Base-by-base conservation (phyloP, 2,797 vertebrate species). In the Linurgus olivaceus region DNA sequence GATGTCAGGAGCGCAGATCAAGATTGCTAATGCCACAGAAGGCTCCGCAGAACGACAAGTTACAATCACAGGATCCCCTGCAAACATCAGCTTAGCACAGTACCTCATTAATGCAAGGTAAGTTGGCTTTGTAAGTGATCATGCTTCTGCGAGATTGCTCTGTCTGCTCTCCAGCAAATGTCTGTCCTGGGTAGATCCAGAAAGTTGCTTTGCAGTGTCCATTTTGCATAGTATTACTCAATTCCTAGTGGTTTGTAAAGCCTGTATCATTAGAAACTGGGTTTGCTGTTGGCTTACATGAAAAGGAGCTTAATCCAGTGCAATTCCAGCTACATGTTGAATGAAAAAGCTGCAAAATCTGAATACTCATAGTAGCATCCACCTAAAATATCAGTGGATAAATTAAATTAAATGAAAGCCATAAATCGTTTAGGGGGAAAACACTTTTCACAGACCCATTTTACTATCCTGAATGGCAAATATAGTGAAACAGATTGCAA, bases 81-180 rank as follows among this genome's bases (percentile, higher is more conserved):
- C 98, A 98, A 99, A 98, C 96, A 99, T 99, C 98, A 99, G 98
- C 89, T 98, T 99, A 97, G 99, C 99, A 96, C 99, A 99, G 96
- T 99, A 99, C 98, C 99, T 99, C 98, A 99, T 99, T 98, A 99
- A 98, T 88, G 99, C 99, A 98, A 99, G 99, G 99, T 99, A 98
- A 98, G 98, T 97, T 95, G 89, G 63, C 70, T 97, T 88, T 97
- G 86, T 92, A 82, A 96, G 92, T 91, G 85, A 62, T 88, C 52
- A 62, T 33, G 83, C 79, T 96, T 94, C 94, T 86, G 81, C 38
- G 0, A 93, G 81, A 67, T 93, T 86, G 78, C 91, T 91, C 80
- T 93, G 80, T 76, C 88, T 94, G 88, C 74, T 97, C 75, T 88
- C 74, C 84, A 45, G 82, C 71, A 73, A 96, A 79, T 78, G 73